Conservation (phyloP, 2,888 invertebrate genomes). For the Philonicus albiceps region DNA sequence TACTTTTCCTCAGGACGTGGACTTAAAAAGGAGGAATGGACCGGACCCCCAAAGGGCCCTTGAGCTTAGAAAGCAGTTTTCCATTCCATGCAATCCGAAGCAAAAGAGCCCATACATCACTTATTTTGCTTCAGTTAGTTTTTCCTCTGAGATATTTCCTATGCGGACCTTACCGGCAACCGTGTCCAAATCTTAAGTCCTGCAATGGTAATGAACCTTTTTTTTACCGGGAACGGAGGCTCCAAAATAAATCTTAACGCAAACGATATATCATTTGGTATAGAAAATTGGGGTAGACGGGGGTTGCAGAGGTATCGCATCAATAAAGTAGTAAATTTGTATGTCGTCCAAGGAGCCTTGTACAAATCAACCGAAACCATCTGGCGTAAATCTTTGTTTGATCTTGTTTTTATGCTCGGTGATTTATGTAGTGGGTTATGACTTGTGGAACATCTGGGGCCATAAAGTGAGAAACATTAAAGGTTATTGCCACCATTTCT, state of each 20-base stretch:
- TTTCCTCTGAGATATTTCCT: background rate
- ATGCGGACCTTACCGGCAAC: background rate
- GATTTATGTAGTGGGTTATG: constrained; percentile 25
- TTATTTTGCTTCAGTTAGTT: background rate
- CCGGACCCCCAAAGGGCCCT: background rate
- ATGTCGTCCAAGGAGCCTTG: background rate
- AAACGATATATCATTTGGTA: background rate
- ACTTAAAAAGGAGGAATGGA: background rate
- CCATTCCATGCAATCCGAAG: background rate
- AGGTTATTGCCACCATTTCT: constrained; percentile 10
- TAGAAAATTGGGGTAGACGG: background rate
- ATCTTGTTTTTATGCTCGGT: constrained; percentile 16
- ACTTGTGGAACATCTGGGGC: constrained; percentile 11
- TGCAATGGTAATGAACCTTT: background rate
- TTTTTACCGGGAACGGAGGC: background rate
- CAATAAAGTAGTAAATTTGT: background rate
- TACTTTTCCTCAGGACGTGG: no score
- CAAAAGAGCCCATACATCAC: background rate
- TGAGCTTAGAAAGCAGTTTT: background rate
- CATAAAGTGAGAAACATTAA: constrained; percentile 18
- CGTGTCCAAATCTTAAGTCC: background rate
- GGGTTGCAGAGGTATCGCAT: background rate
- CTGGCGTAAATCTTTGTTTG: constrained; percentile 9
- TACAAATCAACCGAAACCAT: constrained; percentile 12
- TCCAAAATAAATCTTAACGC: background rate